Base-by-base conservation (phyloP, 2,888 invertebrate species). In the Phragmatobia fuliginosa region DNA sequence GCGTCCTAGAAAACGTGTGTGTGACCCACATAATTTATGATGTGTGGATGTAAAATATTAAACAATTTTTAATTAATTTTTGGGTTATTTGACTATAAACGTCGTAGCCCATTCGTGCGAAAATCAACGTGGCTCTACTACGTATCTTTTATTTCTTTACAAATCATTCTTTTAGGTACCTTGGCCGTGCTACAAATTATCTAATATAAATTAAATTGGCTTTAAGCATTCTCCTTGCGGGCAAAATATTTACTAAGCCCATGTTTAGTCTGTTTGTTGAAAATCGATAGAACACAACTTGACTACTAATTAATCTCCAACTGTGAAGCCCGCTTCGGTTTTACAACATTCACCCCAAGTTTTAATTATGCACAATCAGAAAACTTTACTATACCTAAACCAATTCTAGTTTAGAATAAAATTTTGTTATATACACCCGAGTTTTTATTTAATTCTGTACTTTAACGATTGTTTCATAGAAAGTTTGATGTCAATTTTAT, bases 321-420 rank as follows among this genome's bases (percentile, higher is more conserved):
- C 21, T 32, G 36, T 28, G 36, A 25, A 28, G 28, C 33, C 56
- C 62, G 38, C 18, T 56, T 41, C 45, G 10, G 58, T 63, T 68
- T 41, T 45, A 56, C 28, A 58, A 45, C 45, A 58, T n/a, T 41
- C 18, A 18, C 14, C 33, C 41, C 62, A 58, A 68, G 62, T 62
- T 68, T 63, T 58, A 63, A 63, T 68, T 68, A 68, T 63, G 56
- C 62, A 68, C 58, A 63, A 63, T 33, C 49, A 41, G 31, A 72
- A 62, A 41, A 58, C 25, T 60, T 69, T 32, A 41, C 36, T 52
- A 62, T 62, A 62, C 41, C 49, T 36, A 52, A 62, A 33, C 49
- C 38, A 63, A 72, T 63, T 68, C 28, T 11, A 72, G 63, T 33
- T n/a, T 49, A n/a, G 38, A 64, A 18, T 58, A 49, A n/a, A n/a